phyloP scores from a whole-genome alignment of 2,888 invertebrate species.

The Synergus umbraculus region DNA sequence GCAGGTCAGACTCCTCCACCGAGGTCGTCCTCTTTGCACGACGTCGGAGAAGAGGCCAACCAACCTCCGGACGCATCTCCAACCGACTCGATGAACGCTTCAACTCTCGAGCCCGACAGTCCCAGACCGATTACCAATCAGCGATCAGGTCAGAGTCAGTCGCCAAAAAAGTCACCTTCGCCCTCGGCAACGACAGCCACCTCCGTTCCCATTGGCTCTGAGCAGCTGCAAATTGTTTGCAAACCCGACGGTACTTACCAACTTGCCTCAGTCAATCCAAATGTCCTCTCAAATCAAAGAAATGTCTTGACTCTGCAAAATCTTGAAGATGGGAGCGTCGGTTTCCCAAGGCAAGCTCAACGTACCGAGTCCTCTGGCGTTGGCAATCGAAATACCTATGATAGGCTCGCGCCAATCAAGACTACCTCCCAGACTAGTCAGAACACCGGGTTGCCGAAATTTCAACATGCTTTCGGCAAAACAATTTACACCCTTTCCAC shows the following conservation, averaged over 20 bases:
- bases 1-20: conserved; percentile 75
- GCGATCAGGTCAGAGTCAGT: conserved; percentile 64
- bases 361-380: conserved; percentile 45
- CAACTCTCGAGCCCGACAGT: conserved; percentile 66
- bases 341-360: conserved; percentile 68
- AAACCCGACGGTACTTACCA: conserved; percentile 74
- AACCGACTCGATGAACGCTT: conserved; percentile 64
- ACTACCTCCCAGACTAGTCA: conserved; percentile 60
- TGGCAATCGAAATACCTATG: conserved; percentile 64
- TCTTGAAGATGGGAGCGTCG: conserved; percentile 64
- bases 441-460: conserved; percentile 82
- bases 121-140: conserved; percentile 57
- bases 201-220: conserved; percentile 65
- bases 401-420: conserved; percentile 62
- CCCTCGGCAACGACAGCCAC: conserved; percentile 58
- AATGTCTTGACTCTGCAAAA: conserved; percentile 69
- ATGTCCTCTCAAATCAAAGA: conserved; percentile 63
- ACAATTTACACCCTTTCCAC: conserved; percentile 79
- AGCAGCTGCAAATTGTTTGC: conserved; percentile 71
- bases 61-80: conserved; percentile 71
- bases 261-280: conserved; percentile 69
- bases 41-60: conserved; percentile 73
- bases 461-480: conserved; percentile 89
- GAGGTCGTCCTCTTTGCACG: conserved; percentile 69
- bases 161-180: conserved; percentile 71